phyloP scores from a whole-genome alignment of 2,797 vertebrate genomes.

The Protonibea diacanthus region DNA sequence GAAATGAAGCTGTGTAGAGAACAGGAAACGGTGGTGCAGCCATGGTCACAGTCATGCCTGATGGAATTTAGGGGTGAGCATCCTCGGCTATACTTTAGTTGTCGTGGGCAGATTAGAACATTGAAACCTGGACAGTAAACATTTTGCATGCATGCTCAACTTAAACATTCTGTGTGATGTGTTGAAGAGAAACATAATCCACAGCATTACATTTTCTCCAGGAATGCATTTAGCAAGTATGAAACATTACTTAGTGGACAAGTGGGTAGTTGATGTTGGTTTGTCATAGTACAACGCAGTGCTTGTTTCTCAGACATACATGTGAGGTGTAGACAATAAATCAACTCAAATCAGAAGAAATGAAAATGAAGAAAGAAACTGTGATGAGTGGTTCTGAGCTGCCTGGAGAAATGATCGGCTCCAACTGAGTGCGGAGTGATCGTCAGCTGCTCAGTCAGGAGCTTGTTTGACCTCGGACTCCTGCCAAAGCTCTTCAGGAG shows the following conservation, averaged over 20 bases:
- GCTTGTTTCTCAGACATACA: not conserved
- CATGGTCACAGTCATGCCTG: too few relatives aligned
- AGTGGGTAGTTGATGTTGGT: not conserved
- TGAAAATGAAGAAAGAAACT: conserved; percentile 58
- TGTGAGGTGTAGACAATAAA: conserved; percentile 1
- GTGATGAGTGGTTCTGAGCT: conserved; percentile 44
- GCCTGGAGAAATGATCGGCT: conserved; percentile 61
- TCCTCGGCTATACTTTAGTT: not conserved
- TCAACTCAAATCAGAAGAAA: not conserved
- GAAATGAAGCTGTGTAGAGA: too few relatives aligned
- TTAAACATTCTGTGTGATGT: conserved; percentile 1
- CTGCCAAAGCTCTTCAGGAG: conserved; percentile 49
- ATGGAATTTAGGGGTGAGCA: not conserved
- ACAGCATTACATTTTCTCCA: not conserved
- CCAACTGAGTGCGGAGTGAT: conserved; percentile 16
- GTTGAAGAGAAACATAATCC: conserved; percentile 4
- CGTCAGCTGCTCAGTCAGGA: conserved; percentile 46
- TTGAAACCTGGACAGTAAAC: not conserved
- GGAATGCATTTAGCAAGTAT: not conserved
- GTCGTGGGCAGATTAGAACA: not conserved
- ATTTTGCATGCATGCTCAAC: not conserved
- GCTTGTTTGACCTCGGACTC: conserved; percentile 48
- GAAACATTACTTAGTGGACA: not conserved
- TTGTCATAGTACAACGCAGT: not conserved
- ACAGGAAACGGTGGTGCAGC: too few relatives aligned